Percentiles rank a stretch among this genome's conserved stretches.
Conservation (phyloP, 2,797 vertebrate species). For the Lepus oiostolus region DNA sequence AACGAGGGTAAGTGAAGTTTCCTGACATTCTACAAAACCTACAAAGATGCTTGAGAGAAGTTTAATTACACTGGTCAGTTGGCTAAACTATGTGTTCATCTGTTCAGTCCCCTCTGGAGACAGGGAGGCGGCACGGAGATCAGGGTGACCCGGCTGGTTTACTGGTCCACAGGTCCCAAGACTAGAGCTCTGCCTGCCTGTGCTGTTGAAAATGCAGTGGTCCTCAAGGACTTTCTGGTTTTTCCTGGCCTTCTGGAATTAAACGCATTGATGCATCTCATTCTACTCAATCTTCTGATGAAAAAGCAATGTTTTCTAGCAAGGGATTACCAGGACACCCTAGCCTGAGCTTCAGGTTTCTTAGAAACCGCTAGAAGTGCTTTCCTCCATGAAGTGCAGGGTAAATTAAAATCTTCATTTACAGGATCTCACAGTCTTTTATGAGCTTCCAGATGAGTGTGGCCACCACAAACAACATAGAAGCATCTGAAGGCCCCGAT, state of each 20-base stretch:
- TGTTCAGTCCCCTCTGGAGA: background rate
- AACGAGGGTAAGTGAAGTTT: background rate
- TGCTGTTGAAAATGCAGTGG: background rate
- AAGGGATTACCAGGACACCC: background rate
- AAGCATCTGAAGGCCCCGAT: background rate
- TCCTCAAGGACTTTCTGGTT: background rate
- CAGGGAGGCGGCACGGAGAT: background rate
- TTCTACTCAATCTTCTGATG: background rate
- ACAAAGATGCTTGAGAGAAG: background rate
- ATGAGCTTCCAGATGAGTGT: background rate
- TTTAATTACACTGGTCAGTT: background rate
- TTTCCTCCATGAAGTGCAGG: background rate
- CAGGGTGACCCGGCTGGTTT: background rate
- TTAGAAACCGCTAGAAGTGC: background rate
- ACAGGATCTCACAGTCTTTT: background rate
- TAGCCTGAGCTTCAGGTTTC: background rate
- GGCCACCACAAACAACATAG: background rate
- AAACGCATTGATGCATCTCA: background rate
- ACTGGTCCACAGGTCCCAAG: background rate
- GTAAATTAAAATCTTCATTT: background rate
- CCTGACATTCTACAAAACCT: background rate
- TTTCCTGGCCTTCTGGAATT: background rate
- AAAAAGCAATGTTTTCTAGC: background rate
- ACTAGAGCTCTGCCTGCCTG: background rate
- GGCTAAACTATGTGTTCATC: background rate